A percentile compares a stretch with the other conserved stretches of the same genome.
These are phyloP conservation scores for Drosophila murphyi DNA, from an alignment of 1,140 invertebrate species.

Conservation along the genomic window DNA sequence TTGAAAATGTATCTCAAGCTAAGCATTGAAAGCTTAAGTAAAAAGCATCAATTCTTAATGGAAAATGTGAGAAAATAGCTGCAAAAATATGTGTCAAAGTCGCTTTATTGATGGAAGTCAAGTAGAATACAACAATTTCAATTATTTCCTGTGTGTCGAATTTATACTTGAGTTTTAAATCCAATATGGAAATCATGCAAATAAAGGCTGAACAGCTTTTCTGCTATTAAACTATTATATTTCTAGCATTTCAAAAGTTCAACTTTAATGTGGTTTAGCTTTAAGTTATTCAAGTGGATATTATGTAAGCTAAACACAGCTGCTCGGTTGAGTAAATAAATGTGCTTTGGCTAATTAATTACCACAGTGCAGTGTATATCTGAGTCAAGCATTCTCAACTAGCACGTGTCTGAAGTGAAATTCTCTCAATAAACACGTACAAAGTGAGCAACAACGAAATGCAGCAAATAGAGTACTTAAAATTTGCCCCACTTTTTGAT, in stretches of 20 bases:
- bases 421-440: constrained; percentile 6
- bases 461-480: not conserved
- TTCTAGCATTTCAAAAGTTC: too few species aligned
- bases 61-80: not conserved
- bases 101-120: not conserved
- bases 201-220: not conserved
- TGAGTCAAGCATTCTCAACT: not conserved
- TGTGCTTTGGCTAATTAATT: not conserved
- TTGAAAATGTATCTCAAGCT: constrained; percentile 5
- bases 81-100: constrained; percentile 6
- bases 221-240: too few species aligned
- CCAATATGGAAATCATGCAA: not conserved
- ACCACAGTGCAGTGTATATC: not conserved
- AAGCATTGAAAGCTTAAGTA: constrained; percentile 25
- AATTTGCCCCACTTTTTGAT: constrained; percentile 5
- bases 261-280: too few species aligned
- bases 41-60: constrained; percentile 20
- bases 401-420: not conserved
- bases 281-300: too few species aligned
- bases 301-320: too few species aligned
- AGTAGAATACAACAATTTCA: not conserved
- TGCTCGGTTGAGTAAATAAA: not conserved
- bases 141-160: not conserved
- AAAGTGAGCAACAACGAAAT: not conserved
- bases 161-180: not conserved